phyloP scores from a whole-genome alignment of 1,140 invertebrate genomes.

The Drosophila azteca region DNA sequence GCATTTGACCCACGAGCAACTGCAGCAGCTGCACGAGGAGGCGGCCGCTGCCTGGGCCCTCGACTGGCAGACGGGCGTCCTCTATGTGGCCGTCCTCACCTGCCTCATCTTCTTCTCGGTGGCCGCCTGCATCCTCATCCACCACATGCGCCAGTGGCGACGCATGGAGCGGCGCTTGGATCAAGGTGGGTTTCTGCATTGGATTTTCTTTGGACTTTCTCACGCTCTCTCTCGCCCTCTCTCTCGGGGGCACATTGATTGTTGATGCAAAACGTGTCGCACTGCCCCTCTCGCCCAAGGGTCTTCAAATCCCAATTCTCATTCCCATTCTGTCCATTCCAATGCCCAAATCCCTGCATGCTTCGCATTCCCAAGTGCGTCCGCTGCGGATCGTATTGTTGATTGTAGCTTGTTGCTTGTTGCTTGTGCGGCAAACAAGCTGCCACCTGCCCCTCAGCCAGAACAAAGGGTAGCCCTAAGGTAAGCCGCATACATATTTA shows the following conservation, averaged over 20 bases:
- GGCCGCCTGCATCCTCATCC: constrained; percentile 86
- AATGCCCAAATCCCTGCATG: constrained; percentile 3
- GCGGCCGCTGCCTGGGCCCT: constrained; percentile 62
- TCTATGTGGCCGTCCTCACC: constrained; percentile 86
- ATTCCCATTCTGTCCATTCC: not conserved
- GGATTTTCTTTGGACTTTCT: constrained; percentile 45
- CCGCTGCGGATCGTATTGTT: no score
- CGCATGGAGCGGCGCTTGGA: constrained; percentile 85
- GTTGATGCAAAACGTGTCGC: constrained; percentile 41
- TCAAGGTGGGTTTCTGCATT: constrained; percentile 83
- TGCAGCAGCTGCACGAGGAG: constrained; percentile 78
- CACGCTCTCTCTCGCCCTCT: constrained; percentile 31
- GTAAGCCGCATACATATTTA: constrained; percentile 58
- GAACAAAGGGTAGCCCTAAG: not conserved
- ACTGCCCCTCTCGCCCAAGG: constrained; percentile 12
- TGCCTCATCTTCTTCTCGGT: constrained; percentile 88
- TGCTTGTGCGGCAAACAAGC: no score
- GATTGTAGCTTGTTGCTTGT: no score
- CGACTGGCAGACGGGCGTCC: constrained; percentile 87
- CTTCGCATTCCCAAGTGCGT: constrained; percentile 23
- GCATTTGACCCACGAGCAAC: constrained; percentile 74
- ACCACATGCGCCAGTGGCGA: constrained; percentile 87
- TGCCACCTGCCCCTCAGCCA: not conserved
- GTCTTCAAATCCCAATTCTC: constrained; percentile 3
- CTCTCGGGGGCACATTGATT: constrained; percentile 4